A percentile compares a stretch with the other conserved stretches of the same genome.
Evolutionary conservation across 2,113 vertebrate genomes (phyloP).

Genomic region (Platysteira castanea): DNA sequence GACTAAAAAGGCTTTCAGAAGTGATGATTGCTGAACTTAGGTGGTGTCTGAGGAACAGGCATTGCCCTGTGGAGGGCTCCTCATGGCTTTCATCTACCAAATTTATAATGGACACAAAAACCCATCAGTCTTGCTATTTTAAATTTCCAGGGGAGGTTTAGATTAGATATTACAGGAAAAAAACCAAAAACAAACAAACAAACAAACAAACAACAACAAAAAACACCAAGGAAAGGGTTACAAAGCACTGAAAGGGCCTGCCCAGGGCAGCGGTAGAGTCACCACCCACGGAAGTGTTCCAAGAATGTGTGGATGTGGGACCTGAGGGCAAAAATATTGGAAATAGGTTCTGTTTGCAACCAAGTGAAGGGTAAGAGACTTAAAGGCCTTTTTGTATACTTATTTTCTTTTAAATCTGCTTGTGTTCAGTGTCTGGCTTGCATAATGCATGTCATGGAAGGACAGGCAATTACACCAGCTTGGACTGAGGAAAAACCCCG

Average conservation of each 20-base stretch:
- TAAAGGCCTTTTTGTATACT: neutral
- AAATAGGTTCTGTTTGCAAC: neutral
- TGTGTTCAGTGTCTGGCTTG: neutral
- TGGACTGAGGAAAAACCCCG: neutral
- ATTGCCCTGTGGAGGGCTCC: neutral
- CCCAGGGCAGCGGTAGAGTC: neutral
- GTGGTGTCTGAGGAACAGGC: neutral
- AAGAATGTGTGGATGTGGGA: neutral
- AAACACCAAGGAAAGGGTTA: neutral
- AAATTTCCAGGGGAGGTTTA: neutral
- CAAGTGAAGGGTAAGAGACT: neutral
- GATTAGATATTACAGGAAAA: no score
- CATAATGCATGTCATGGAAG: neutral
- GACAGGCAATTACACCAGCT: constrained; percentile 27
- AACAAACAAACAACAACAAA: no score
- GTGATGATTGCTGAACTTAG: neutral
- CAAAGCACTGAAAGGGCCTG: neutral
- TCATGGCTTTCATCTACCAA: accelerated
- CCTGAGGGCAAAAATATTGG: neutral
- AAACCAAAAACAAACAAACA: no score
- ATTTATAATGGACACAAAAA: neutral
- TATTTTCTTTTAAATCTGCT: neutral
- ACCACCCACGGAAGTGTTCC: no score
- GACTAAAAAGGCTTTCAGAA: neutral
- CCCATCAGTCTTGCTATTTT: neutral